Base-by-base conservation (phyloP, 2,797 vertebrate genomes). In the Halcyon badia region DNA sequence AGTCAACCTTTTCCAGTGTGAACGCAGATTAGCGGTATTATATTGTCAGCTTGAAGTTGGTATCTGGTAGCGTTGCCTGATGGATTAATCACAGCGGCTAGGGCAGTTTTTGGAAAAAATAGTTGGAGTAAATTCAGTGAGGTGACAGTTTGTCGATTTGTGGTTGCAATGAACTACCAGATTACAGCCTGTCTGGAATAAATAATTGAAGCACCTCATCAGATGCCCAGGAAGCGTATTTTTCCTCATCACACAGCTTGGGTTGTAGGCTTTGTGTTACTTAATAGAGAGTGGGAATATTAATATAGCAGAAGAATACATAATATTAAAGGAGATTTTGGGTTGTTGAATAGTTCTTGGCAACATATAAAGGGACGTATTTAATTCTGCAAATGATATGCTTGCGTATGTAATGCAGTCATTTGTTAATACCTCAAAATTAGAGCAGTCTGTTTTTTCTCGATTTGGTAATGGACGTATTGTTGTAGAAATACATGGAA, bases 151-250 rank as follows among this genome's bases (percentile, higher is more conserved):
- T 81, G 30, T 83, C 89, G 95, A 97, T 85, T 54, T 54, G 73
- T 95, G 83, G 87, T 86, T 97, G 96, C 66, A 88, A 57, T 88
- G 87, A 84, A n/a, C 48, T 60, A 86, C 86, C 83, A 96, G 89
- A 87, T 97, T 97, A 83, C 78, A 96, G 90, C 66, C 70, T 92
- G 83, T 96, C 93, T 87, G 94, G 91, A 96, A 78, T 98, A 98
- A 96, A 78, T 98, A 98, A 98, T 97, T 97, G 97, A 98, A 96
- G 87, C 89, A 79, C 62, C 79, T 95, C 70, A 49, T 92, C 79
- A 87, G 78, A 33, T 3, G 9, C 58, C 28, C 65, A 31, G 51
- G 52, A 81, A 78, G 62, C 15, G 22, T 54, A 22, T 80, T 65
- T 79, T 76, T 28, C 31, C 42, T 64, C 60, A 48, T 75, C 31